These are phyloP conservation scores for Bergia sp. DNA, from an alignment of 92 coral and sea anemone genomes.

Conservation along the genomic window DNA sequence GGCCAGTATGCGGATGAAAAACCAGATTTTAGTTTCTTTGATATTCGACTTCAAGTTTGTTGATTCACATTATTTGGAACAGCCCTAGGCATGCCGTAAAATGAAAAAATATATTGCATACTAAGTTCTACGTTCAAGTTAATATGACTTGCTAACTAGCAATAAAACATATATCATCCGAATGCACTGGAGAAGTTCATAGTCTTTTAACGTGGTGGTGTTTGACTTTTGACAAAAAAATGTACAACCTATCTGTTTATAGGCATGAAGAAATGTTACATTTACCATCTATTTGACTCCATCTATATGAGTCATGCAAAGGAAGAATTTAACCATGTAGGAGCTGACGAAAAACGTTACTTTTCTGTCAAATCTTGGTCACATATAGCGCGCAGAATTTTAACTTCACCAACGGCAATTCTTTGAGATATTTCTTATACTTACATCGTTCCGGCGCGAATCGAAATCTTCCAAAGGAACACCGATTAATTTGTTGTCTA, in stretches of 20 bases:
- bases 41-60: background rate
- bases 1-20: background rate
- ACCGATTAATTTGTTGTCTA: slow-evolving; percentile 20
- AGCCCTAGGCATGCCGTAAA: background rate
- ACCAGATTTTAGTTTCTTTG: background rate
- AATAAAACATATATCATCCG: background rate
- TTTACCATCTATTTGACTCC: too few species aligned
- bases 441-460: slow-evolving; percentile 72
- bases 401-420: background rate
- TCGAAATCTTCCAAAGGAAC: slow-evolving; percentile 85
- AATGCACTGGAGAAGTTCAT: background rate
- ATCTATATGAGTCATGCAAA: too few species aligned
- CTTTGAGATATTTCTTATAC: slow-evolving; percentile 25
- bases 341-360: background rate
- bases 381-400: background rate
- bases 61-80: background rate
- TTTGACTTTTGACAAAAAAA: background rate
- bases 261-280: too few species aligned
- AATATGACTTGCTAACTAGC: background rate
- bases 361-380: background rate
- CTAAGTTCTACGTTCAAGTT: background rate
- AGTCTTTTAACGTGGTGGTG: background rate
- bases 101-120: background rate
- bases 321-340: background rate
- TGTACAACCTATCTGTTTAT: slow-evolving; percentile 4